Evolutionary conservation across 2,113 vertebrate genomes (phyloP).

Genomic region (Centropus unirufus): DNA sequence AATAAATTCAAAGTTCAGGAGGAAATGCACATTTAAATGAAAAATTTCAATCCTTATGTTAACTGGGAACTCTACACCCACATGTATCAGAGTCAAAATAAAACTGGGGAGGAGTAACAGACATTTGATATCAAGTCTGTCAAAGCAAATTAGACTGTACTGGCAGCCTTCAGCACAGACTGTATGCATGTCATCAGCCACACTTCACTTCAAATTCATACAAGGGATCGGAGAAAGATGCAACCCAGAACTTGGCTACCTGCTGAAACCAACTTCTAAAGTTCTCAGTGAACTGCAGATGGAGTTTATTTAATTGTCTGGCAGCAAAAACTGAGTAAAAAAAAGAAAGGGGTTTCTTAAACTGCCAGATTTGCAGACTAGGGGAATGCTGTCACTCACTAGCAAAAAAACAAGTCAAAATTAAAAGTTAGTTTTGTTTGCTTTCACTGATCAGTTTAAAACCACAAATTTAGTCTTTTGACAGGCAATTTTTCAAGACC

Average conservation of each 20-base stretch:
- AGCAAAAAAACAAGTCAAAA: neutral
- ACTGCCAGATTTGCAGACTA: neutral
- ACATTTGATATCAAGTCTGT: neutral
- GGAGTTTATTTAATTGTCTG: neutral
- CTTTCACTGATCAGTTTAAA: neutral
- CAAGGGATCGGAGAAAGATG: neutral
- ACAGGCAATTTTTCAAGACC: slow-evolving; percentile 47
- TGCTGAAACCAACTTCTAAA: neutral
- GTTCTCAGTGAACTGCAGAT: neutral
- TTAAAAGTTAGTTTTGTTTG: neutral
- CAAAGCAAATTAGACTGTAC: neutral
- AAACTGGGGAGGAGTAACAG: neutral
- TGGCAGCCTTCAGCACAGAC: neutral
- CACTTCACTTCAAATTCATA: neutral
- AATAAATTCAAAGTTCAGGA: neutral
- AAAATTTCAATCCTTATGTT: neutral
- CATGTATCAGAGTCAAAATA: neutral
- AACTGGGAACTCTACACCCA: neutral
- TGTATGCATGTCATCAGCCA: neutral
- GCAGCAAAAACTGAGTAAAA: neutral
- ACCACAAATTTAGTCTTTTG: neutral
- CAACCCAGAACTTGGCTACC: neutral
- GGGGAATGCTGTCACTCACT: neutral
- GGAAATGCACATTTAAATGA: neutral
- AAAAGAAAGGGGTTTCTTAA: neutral